Evolutionary conservation across 2,113 vertebrate genomes (phyloP).

Genomic region (Neomonachus schauinslandi): DNA sequence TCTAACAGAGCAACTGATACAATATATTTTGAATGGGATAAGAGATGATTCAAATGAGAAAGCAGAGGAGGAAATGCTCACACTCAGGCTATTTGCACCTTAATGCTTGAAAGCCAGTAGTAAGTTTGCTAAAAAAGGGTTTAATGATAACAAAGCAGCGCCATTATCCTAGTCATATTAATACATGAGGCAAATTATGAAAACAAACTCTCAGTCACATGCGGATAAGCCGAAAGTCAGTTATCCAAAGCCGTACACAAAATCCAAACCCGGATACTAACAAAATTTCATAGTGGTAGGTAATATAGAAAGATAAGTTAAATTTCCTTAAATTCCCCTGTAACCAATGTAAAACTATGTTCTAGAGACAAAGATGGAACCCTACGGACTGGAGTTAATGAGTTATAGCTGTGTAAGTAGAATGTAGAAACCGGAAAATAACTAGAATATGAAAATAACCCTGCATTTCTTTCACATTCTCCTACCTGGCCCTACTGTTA

Average conservation of each 20-base stretch:
- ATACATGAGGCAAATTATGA: not conserved
- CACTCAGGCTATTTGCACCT: not conserved
- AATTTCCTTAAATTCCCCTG: not conserved
- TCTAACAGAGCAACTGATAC: not conserved
- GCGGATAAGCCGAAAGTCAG: not conserved
- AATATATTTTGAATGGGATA: not conserved
- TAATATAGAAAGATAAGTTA: not conserved
- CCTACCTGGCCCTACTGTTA: not conserved
- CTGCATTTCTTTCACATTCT: not conserved
- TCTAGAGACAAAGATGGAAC: not conserved
- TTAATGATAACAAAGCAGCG: not conserved
- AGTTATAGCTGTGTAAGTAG: not conserved
- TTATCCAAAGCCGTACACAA: not conserved
- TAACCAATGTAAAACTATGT: not conserved
- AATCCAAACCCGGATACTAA: not conserved
- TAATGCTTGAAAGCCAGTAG: not conserved
- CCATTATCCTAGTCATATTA: not conserved
- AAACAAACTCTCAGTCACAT: not conserved
- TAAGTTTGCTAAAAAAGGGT: not conserved
- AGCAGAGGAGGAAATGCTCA: not conserved
- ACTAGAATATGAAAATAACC: not conserved
- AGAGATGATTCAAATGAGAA: not conserved
- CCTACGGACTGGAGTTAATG: not conserved
- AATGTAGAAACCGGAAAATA: not conserved
- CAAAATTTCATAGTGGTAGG: not conserved